A percentile compares a stretch with the other conserved stretches of the same genome.
Evolutionary conservation across 2,797 vertebrate genomes (phyloP).

Genomic region (Poeciliopsis gracilis): DNA sequence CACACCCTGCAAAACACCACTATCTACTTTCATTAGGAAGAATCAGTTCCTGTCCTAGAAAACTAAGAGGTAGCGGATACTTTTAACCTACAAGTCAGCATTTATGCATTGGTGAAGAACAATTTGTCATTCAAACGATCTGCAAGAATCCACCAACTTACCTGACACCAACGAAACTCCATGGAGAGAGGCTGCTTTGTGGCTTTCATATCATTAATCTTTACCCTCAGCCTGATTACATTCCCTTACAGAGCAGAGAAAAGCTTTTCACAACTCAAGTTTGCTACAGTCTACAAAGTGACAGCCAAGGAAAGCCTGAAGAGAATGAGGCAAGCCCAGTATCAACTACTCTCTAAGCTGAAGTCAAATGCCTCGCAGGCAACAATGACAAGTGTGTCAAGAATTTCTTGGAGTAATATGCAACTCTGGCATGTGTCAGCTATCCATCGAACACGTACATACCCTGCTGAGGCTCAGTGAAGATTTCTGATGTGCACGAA

Average conservation of each 20-base stretch:
- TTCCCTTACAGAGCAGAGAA: background rate
- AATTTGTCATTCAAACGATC: background rate
- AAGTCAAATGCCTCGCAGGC: conserved; percentile 49
- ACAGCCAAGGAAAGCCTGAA: background rate
- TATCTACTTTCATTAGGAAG: background rate
- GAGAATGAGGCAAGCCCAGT: conserved; percentile 14
- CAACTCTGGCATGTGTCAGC: conserved; percentile 23
- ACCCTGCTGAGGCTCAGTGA: background rate
- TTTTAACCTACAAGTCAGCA: conserved; percentile 6
- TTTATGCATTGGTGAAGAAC: background rate
- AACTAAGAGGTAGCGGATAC: background rate
- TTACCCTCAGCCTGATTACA: conserved; percentile 8
- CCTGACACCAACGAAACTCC: conserved; percentile 32
- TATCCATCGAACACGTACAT: background rate
- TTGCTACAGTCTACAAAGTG: background rate
- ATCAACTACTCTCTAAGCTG: conserved; percentile 45
- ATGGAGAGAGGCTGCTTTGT: conserved; percentile 8
- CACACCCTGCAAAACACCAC: background rate
- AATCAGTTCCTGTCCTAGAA: background rate
- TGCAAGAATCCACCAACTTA: conserved; percentile 25
- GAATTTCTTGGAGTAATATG: conserved; percentile 41
- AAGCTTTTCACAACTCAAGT: background rate
- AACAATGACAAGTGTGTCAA: conserved; percentile 63
- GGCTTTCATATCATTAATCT: conserved; percentile 21
- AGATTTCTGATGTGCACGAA: conserved; percentile 2